A percentile compares a stretch with the other conserved stretches of the same genome.
Conservation (phyloP, 1,140 invertebrate genomes). For the Bombus sylvicola region DNA sequence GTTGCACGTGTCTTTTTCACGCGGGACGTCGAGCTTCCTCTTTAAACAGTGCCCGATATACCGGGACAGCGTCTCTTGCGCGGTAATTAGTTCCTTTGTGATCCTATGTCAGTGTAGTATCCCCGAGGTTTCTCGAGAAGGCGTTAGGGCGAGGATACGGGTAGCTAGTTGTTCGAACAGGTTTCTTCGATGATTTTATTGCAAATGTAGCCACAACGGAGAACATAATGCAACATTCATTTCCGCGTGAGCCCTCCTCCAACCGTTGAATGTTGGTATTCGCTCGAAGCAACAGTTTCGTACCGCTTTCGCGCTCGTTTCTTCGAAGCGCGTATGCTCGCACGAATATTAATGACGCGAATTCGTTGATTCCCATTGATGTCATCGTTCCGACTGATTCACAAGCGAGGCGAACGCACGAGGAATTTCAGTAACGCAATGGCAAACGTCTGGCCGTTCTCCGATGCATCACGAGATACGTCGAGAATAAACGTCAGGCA, state of each 20-base stretch:
- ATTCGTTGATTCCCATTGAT: constrained; percentile 61
- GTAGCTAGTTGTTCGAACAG: too few species aligned
- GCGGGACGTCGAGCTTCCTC: background rate
- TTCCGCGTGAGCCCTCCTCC: constrained; percentile 12
- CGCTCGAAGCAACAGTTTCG: constrained; percentile 30
- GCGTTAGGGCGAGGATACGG: too few species aligned
- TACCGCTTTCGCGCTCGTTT: constrained; percentile 27
- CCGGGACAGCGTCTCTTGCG: background rate
- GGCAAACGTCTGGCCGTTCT: background rate
- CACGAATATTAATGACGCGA: constrained; percentile 51
- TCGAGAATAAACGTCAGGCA: constrained; percentile 8
- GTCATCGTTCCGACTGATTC: constrained; percentile 66
- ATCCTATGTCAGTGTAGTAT: background rate
- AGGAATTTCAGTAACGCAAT: constrained; percentile 55
- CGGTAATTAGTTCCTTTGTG: background rate
- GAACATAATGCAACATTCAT: background rate
- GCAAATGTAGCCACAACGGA: too few species aligned
- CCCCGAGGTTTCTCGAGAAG: background rate
- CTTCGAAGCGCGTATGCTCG: background rate
- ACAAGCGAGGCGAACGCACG: constrained; percentile 42
- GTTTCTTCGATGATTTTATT: background rate
- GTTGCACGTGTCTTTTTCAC: background rate
- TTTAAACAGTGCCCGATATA: constrained; percentile 6
- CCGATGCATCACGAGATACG: background rate
- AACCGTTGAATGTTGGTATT: background rate